Base-by-base conservation (phyloP, 2,888 invertebrate genomes). In the Muscina levida region DNA sequence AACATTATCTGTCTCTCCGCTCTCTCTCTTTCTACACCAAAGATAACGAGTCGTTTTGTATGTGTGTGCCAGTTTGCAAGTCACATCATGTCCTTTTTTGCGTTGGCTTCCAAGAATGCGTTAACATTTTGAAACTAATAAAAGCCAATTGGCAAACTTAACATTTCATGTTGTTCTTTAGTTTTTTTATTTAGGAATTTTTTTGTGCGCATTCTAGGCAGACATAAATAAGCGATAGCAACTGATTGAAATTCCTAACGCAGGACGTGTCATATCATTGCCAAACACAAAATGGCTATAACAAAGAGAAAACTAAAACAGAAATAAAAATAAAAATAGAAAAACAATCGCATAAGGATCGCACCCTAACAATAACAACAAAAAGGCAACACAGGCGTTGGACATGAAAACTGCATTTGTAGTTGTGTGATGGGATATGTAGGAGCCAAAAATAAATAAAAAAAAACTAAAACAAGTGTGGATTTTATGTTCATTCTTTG, bases 221-320 rank as follows among this genome's bases (percentile, higher is more conserved):
- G 59, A 59, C 59, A 59, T 59, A 59, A 37, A 59, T 59, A 59
- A n/a, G n/a, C 39, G 37, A 59, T 59, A 59, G 37, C 59, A 59
- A 56, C 31, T 68, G 74, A 80, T 80, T 77, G 73, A 80, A 74
- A 73, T 73, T 77, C 53, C 53, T 65, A 53, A 57, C 19, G 74
- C 59, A 57, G 66, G 66, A 77, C 77, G 80, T 81, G 80, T 71
- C 74, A 56, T 74, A 77, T 77, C 77, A 66, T 59, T 46, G 15
- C 11, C 13, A 11, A 67, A 67, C 31, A 26, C 3, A 26, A 66
- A 46, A 65, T n/a, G n/a, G n/a, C n/a, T n/a, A n/a, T n/a, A n/a
- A n/a, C n/a, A n/a, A n/a, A n/a, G n/a, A n/a, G n/a, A n/a, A n/a
- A n/a, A n/a, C n/a, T n/a, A n/a, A n/a, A n/a, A n/a, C n/a, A n/a